These are phyloP conservation scores for Cavia porcellus DNA, from an alignment of 2,113 vertebrate genomes.

Conservation along the genomic window DNA sequence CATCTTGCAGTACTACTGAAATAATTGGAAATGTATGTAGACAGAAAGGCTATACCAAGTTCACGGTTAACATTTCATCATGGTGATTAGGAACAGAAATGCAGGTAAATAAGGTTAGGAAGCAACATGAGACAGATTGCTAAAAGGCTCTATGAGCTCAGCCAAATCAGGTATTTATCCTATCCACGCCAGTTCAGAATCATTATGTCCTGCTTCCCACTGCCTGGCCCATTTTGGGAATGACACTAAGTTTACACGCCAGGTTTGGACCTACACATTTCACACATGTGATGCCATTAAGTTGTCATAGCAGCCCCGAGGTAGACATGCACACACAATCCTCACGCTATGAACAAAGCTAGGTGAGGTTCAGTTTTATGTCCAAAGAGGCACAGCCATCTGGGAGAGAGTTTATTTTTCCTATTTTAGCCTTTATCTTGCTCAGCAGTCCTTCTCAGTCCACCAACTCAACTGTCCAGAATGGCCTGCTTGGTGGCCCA, in stretches of 20 bases:
- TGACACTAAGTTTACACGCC: background rate
- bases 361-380: background rate
- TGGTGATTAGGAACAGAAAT: background rate
- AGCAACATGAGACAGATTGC: background rate
- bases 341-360: background rate
- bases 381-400: background rate
- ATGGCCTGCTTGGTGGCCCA: background rate
- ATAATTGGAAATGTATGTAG: background rate
- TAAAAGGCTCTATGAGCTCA: background rate
- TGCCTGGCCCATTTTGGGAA: background rate
- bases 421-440: background rate
- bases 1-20: background rate
- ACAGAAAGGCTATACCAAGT: background rate
- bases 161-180: background rate
- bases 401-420: background rate
- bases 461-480: background rate
- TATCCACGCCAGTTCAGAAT: background rate
- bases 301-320: background rate
- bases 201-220: background rate
- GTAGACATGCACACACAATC: background rate
- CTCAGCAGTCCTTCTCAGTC: background rate
- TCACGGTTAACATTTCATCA: background rate
- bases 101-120: background rate
- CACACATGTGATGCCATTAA: background rate
- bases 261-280: background rate